Evolutionary conservation across 2,888 invertebrate genomes (phyloP), one percentile per base, ranked within the genome.

Genomic region (Sinentomon sp.): DNA sequence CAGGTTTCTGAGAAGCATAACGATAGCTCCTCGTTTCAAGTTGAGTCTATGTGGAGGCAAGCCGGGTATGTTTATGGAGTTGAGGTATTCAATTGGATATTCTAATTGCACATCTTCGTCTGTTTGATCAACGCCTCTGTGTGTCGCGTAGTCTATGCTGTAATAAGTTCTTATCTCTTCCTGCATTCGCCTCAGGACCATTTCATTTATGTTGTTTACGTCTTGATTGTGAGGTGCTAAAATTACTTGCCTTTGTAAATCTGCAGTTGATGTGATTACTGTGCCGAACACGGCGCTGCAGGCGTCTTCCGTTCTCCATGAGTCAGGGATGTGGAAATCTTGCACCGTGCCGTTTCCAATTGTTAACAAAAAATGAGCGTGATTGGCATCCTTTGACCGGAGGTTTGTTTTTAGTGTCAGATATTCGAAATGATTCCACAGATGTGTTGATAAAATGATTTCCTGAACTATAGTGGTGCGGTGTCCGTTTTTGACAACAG

Each of bases 1-100:
- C 9, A 43, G 24, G 32, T 43, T 43, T 21, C 40, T 17, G 6
- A 41, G 20, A 5, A 45, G 30, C 38, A 46, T 44, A 6, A 44
- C 36, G 13, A 39, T 28, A 9, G 36, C 23, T 7, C 44, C 43
- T 13, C 41, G 30, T 35, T 43, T 44, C n/a, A 46, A 26, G 4
- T 23, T 34, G 5, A 44, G 25, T 12, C 28, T 30, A 33, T 46
- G 44, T 17, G 36, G 33, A 20, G 44, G 41, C 17, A 44, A 29
- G n/a, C 42, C 44, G 4, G 38, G 36, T 4, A 40, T 37, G 14
- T 35, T 38, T 9, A 46, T 12, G 3, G 24, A 33, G 27, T 44
- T 40, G 12, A 44, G 30, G 26, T 37, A 42, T 32, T 45, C 43
- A 4, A 33, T 19, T 7, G 41, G 38, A 38, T 30, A 41, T 13